phyloP scores from a whole-genome alignment of 2,113 vertebrate species.

The Actinemys pallida region DNA sequence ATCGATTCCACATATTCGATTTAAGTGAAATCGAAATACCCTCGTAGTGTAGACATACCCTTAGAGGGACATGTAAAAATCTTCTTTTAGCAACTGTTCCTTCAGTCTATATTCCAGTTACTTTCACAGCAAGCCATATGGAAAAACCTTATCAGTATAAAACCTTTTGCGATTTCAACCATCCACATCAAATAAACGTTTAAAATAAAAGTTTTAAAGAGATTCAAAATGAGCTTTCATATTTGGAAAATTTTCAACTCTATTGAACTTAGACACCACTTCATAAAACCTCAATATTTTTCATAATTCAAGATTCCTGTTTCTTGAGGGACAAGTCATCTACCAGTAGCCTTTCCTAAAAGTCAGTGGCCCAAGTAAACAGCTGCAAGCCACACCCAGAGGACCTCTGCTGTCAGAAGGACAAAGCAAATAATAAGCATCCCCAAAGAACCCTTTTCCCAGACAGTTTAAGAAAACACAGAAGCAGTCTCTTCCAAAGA shows the following conservation, averaged over 20 bases:
- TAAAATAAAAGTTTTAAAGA: background rate
- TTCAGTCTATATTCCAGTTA: background rate
- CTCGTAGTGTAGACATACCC: no score
- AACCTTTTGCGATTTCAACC: background rate
- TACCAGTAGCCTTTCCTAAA: background rate
- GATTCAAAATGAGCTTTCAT: background rate
- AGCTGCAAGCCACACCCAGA: background rate
- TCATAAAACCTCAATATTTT: background rate
- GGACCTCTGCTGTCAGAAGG: background rate
- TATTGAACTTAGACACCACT: rapidly evolving
- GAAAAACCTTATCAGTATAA: background rate
- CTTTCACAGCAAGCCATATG: background rate
- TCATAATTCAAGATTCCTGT: background rate
- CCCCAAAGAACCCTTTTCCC: background rate
- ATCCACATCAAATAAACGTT: background rate
- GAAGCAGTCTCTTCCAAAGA: background rate
- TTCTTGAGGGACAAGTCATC: background rate
- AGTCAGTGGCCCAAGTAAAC: background rate
- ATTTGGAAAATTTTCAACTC: background rate
- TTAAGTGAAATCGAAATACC: no score
- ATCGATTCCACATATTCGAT: no score
- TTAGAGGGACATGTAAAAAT: background rate
- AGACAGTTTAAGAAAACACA: background rate
- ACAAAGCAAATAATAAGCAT: background rate
- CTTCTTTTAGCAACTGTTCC: background rate